Evolutionary conservation across 2,113 vertebrate species (phyloP).

Genomic region (Platanista minor): DNA sequence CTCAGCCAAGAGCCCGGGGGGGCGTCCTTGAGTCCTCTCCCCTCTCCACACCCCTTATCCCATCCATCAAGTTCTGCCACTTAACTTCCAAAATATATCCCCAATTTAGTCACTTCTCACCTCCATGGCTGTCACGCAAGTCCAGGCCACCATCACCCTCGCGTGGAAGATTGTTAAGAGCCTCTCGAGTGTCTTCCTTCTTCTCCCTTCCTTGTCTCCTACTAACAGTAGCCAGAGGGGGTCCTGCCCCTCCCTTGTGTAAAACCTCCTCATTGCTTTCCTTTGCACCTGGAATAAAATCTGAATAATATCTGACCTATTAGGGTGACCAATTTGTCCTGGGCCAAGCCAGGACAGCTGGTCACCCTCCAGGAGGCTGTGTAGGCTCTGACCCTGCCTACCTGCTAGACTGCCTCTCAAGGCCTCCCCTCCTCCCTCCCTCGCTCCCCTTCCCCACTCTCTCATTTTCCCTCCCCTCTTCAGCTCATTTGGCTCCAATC

Average conservation of each 20-base stretch:
- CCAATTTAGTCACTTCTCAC: background rate
- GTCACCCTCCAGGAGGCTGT: rapidly evolving
- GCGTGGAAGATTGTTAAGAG: background rate
- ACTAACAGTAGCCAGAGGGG: background rate
- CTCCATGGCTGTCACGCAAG: background rate
- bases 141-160: background rate
- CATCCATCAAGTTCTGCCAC: background rate
- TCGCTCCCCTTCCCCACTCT: rapidly evolving
- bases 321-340: background rate
- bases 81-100: background rate
- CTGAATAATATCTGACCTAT: background rate
- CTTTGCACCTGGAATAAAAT: background rate
- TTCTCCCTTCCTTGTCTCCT: background rate
- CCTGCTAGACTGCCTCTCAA: too few species aligned
- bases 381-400: background rate
- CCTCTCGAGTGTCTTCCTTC: too few species aligned
- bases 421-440: too few species aligned
- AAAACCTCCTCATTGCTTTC: background rate
- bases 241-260: background rate
- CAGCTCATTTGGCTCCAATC: background rate
- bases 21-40: background rate
- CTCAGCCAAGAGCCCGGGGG: background rate
- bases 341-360: background rate
- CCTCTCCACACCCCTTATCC: background rate
- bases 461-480: background rate